Conservation (phyloP, 2,113 vertebrate genomes). For the Platichthys flesus region DNA sequence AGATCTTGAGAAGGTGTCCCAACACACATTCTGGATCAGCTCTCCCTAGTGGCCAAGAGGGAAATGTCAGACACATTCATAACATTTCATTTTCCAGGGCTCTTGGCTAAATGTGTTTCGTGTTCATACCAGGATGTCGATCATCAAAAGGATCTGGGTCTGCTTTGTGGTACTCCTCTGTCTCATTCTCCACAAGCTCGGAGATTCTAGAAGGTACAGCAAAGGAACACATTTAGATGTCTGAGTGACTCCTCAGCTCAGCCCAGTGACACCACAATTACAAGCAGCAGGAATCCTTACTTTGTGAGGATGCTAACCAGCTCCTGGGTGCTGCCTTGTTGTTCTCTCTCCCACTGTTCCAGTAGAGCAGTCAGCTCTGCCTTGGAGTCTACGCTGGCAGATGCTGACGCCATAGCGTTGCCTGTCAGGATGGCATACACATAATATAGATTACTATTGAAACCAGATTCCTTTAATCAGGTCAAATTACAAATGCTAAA, state of each 20-base stretch:
- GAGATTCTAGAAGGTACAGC: constrained; percentile 87
- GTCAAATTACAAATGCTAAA: too few species aligned
- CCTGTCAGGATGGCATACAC: constrained; percentile 58
- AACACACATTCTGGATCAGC: constrained; percentile 97
- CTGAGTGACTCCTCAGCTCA: neutral
- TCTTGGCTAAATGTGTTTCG: neutral
- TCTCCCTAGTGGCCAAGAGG: constrained; percentile 84
- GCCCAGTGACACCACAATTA: neutral
- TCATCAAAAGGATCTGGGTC: constrained; percentile 99
- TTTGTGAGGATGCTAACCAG: constrained; percentile 94
- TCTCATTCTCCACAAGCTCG: constrained; percentile 97
- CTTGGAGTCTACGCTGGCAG: constrained; percentile 95
- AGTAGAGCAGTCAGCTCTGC: constrained; percentile 95
- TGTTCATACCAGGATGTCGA: constrained; percentile 91
- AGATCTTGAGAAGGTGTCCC: constrained; percentile 95
- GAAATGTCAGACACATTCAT: constrained; percentile 39
- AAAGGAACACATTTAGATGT: constrained; percentile 17
- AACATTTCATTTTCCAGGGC: neutral
- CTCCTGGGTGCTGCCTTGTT: constrained; percentile 91
- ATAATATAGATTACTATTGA: neutral
- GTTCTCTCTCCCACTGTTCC: constrained; percentile 98
- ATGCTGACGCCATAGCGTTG: constrained; percentile 86
- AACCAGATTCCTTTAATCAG: too few species aligned
- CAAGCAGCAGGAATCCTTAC: constrained; percentile 75
- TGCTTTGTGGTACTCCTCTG: constrained; percentile 97